Percentiles rank a stretch among this genome's conserved stretches.
Conservation (phyloP, 2,113 vertebrate genomes). For the Rhizomys pruinosus region DNA sequence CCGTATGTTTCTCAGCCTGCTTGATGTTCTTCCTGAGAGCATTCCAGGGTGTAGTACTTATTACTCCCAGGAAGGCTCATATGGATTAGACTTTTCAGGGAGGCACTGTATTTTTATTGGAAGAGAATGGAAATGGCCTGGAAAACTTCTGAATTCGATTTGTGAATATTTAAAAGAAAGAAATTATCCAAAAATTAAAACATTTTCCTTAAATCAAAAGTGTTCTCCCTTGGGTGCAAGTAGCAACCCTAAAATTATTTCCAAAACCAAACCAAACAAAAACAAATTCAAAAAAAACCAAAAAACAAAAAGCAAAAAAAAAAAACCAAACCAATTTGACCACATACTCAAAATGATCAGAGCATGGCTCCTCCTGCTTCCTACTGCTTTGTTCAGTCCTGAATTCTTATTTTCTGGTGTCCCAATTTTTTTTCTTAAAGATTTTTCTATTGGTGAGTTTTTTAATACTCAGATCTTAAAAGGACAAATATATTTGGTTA, state of each 20-base stretch:
- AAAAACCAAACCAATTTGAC: slow-evolving; percentile 33
- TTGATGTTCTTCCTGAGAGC: slow-evolving; percentile 87
- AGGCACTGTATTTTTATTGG: slow-evolving; percentile 69
- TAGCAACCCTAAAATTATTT: slow-evolving; percentile 42
- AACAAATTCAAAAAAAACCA: too few species aligned
- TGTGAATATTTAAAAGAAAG: slow-evolving; percentile 57
- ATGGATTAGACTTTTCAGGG: slow-evolving; percentile 77
- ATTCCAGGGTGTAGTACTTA: slow-evolving; percentile 87
- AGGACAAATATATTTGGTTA: not conserved
- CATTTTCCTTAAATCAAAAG: slow-evolving; percentile 56
- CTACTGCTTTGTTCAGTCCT: slow-evolving; percentile 71
- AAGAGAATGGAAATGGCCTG: slow-evolving; percentile 65
- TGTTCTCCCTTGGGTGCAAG: slow-evolving; percentile 44
- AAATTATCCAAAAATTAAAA: slow-evolving; percentile 72
- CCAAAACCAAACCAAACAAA: not conserved
- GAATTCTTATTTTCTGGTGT: slow-evolving; percentile 62
- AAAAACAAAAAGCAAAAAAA: slow-evolving; percentile 11
- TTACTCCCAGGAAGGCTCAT: slow-evolving; percentile 88
- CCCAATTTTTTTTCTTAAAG: not conserved
- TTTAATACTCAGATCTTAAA: not conserved
- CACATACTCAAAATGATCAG: slow-evolving; percentile 32
- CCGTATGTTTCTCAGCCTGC: slow-evolving; percentile 97
- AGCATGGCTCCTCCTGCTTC: slow-evolving; percentile 58
- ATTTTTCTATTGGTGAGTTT: not conserved
- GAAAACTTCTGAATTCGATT: slow-evolving; percentile 59